Percentiles rank a stretch among this genome's conserved stretches.
Evolutionary conservation across 2,113 vertebrate species (phyloP).

Genomic region (Hemiscyllium ocellatum): DNA sequence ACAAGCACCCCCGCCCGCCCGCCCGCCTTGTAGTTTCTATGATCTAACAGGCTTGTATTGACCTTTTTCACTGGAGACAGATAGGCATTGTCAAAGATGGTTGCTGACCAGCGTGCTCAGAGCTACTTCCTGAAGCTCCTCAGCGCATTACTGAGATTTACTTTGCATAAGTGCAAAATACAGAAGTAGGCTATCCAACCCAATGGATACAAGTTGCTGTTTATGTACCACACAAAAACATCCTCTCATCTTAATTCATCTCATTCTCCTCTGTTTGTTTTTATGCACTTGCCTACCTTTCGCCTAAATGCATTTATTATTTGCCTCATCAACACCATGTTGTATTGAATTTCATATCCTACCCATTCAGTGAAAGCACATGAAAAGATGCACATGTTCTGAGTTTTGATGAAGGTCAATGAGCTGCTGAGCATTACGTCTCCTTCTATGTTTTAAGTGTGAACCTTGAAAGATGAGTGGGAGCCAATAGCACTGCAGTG

Average conservation of each 20-base stretch:
- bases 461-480: too few species aligned
- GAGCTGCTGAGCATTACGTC: too few species aligned
- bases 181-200: neutral
- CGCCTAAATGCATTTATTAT: neutral
- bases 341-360: neutral
- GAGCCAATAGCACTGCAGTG: too few species aligned
- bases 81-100: neutral
- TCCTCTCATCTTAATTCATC: neutral
- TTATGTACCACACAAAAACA: neutral
- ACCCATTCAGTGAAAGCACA: too few species aligned
- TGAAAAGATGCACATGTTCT: too few species aligned
- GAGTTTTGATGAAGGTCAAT: too few species aligned
- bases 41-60: neutral
- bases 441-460: too few species aligned
- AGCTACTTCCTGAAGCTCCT: neutral
- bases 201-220: neutral
- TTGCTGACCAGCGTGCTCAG: too few species aligned
- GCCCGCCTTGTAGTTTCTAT: neutral
- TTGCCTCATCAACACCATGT: too few species aligned
- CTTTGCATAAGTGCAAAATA: neutral
- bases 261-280: neutral
- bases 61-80: neutral
- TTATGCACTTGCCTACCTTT: neutral
- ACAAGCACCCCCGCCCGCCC: too few species aligned
- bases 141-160: neutral